These are phyloP conservation scores for Drosophila engyochracea DNA, from an alignment of 2,888 invertebrate genomes.

Conservation along the genomic window DNA sequence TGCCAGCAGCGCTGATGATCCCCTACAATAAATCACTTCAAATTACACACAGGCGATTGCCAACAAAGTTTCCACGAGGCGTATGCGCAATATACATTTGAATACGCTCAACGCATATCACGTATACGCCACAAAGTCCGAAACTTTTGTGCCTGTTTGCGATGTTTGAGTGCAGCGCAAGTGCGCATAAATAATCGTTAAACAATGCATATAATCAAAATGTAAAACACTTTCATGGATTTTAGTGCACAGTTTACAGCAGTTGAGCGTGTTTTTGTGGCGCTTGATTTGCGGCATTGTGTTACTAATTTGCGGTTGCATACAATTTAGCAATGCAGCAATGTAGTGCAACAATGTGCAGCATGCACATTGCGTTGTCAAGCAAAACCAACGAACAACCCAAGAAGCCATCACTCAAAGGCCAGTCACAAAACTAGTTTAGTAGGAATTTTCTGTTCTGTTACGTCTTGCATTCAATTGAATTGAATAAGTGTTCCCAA, in stretches of 20 bases:
- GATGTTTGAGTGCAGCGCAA: constrained; percentile 1
- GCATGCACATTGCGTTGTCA: constrained; percentile 42
- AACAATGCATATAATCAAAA: constrained; percentile 41
- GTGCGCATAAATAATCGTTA: constrained; percentile 38
- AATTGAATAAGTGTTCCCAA: constrained; percentile 69
- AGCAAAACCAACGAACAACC: background rate
- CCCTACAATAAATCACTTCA: constrained; percentile 25
- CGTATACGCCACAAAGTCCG: constrained; percentile 42
- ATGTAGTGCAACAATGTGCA: constrained; percentile 50
- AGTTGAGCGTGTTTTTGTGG: constrained; percentile 44
- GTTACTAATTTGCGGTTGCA: constrained; percentile 44
- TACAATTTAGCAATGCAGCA: constrained; percentile 21
- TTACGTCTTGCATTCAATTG: constrained; percentile 71
- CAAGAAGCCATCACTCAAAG: constrained; percentile 19
- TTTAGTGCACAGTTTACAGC: constrained; percentile 41
- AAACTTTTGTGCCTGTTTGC: background rate
- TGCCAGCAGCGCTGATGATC: background rate
- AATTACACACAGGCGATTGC: constrained; percentile 20
- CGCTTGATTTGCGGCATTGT: constrained; percentile 60
- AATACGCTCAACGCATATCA: constrained; percentile 17
- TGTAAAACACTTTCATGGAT: constrained; percentile 34
- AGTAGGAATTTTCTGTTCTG: constrained; percentile 65
- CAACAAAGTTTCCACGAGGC: constrained; percentile 22
- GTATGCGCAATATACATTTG: constrained; percentile 52
- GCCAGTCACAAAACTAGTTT: constrained; percentile 68